Conservation (phyloP, 2,113 vertebrate genomes). For the Mastomys coucha region DNA sequence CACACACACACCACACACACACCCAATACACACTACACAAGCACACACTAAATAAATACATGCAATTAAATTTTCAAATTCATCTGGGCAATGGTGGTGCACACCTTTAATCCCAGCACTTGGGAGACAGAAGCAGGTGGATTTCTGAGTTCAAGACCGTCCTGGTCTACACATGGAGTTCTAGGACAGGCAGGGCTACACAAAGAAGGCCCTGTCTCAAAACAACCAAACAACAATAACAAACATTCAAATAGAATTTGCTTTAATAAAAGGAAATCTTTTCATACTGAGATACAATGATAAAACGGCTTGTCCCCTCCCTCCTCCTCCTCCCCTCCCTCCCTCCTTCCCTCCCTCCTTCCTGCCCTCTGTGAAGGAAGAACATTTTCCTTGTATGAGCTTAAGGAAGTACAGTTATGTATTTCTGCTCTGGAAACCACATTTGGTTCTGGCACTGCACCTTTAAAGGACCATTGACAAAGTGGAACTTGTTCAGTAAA, state of each 20-base stretch:
- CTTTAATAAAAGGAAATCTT: constrained; percentile 36
- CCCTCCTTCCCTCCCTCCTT: neutral
- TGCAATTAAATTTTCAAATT: neutral
- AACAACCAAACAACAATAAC: neutral
- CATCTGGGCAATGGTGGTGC: neutral
- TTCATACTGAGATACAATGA: neutral
- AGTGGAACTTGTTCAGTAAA: constrained; percentile 67
- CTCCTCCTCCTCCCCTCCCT: neutral
- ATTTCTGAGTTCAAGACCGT: neutral
- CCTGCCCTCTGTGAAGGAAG: neutral
- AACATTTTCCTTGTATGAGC: constrained; percentile 26
- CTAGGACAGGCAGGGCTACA: neutral
- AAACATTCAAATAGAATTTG: constrained; percentile 12
- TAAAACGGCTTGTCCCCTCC: neutral
- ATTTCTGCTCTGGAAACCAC: constrained; percentile 70
- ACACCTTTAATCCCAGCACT: neutral
- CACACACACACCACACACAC: neutral
- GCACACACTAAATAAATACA: neutral
- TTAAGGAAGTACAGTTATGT: constrained; percentile 48
- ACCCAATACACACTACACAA: no score
- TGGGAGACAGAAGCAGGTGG: no score
- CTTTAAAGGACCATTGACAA: constrained; percentile 66
- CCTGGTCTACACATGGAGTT: neutral
- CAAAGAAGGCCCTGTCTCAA: neutral
- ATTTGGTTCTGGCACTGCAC: constrained; percentile 43